phyloP scores from a whole-genome alignment of 2,113 vertebrate species.

The Oostethus manadensis region DNA sequence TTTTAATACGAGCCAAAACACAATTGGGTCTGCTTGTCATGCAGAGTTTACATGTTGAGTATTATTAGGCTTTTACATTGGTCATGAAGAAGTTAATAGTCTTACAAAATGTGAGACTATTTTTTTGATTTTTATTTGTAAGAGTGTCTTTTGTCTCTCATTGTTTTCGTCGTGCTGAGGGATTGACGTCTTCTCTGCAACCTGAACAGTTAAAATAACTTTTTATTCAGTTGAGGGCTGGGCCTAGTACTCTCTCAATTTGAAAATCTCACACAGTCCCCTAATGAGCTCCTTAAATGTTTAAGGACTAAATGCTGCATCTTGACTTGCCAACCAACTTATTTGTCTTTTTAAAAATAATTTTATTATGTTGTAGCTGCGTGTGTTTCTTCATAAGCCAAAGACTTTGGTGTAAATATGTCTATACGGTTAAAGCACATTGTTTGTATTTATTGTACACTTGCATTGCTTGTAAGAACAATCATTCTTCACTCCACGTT shows the following conservation, averaged over 20 bases:
- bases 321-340: constrained; percentile 77
- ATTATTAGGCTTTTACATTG: constrained; percentile 12
- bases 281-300: neutral
- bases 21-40: too few relatives aligned
- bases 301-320: neutral
- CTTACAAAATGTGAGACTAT: neutral
- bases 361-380: constrained; percentile 78
- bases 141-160: constrained; percentile 17
- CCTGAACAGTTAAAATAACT: constrained; percentile 14
- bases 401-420: constrained; percentile 99
- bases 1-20: too few relatives aligned
- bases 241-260: constrained; percentile 59
- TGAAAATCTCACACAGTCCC: neutral
- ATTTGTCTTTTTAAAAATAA: constrained; percentile 67
- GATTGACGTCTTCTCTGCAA: too few relatives aligned
- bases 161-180: constrained; percentile 11
- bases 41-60: constrained; percentile 35
- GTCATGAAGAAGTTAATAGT: constrained; percentile 26
- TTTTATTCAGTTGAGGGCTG: constrained; percentile 76
- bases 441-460: constrained; percentile 99
- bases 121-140: constrained; percentile 9
- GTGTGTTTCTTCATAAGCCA: constrained; percentile 91
- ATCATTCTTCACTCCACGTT: constrained; percentile 77
- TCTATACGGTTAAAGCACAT: constrained; percentile 97
- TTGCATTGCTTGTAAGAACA: constrained; percentile 92